phyloP scores from a whole-genome alignment of 2,797 vertebrate species.

The Coranthus polyacanthus region DNA sequence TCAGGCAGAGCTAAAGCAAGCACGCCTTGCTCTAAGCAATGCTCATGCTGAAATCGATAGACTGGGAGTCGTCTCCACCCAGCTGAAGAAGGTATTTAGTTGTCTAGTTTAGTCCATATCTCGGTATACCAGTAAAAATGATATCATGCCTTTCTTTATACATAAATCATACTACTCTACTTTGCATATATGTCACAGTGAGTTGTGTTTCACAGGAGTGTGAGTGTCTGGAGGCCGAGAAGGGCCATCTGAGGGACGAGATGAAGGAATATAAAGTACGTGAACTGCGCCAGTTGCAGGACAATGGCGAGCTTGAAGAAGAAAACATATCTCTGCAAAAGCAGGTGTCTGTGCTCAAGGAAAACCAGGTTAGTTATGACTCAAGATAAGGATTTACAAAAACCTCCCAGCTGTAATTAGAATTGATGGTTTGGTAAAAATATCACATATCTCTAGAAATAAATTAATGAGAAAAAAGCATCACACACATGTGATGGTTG shows the following conservation, averaged over 20 bases:
- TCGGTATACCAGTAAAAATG: background rate
- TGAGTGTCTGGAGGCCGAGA: conserved; percentile 86
- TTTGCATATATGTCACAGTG: conserved; percentile 10
- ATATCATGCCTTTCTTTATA: background rate
- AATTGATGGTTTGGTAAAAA: background rate
- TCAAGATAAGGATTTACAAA: background rate
- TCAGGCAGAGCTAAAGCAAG: conserved; percentile 86
- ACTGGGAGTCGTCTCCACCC: conserved; percentile 73
- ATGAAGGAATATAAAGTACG: conserved; percentile 89
- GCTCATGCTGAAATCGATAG: conserved; percentile 86
- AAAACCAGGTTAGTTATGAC: conserved; percentile 86
- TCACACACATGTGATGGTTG: no score
- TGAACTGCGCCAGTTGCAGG: conserved; percentile 87
- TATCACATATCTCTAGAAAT: background rate
- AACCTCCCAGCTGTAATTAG: background rate
- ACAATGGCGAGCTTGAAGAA: conserved; percentile 89
- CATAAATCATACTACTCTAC: background rate
- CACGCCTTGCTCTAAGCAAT: conserved; percentile 83
- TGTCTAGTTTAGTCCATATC: background rate
- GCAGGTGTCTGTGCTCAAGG: conserved; percentile 88
- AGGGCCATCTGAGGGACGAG: conserved; percentile 84
- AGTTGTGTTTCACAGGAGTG: conserved; percentile 79
- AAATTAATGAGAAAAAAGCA: no score
- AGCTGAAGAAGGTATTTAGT: conserved; percentile 85
- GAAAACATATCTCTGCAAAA: conserved; percentile 91